Evolutionary conservation across 1,140 invertebrate species (phyloP).

Genomic region (Rhyacophila brunnea): DNA sequence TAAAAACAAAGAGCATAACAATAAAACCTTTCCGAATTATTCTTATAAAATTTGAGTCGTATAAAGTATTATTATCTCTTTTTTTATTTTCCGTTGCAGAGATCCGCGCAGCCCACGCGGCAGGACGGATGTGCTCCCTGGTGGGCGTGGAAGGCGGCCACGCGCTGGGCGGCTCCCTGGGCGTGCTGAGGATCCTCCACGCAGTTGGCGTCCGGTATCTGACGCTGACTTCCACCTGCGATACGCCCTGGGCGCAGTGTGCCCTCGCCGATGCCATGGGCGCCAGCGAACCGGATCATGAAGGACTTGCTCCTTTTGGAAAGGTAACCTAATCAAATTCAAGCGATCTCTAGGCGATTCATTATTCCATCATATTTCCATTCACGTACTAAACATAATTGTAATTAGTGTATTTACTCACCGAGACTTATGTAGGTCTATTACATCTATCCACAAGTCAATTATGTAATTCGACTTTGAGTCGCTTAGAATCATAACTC

Average conservation of each 20-base stretch:
- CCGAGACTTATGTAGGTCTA: too few species aligned
- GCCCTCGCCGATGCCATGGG: slow-evolving; percentile 56
- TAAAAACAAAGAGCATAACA: too few species aligned
- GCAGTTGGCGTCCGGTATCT: slow-evolving; percentile 69
- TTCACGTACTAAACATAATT: too few species aligned
- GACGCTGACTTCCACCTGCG: slow-evolving; percentile 72
- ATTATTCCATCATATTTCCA: too few species aligned
- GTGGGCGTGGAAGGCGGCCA: slow-evolving; percentile 75
- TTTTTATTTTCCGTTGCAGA: slow-evolving; percentile 56
- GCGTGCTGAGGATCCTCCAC: slow-evolving; percentile 66
- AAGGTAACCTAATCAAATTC: slow-evolving; percentile 49
- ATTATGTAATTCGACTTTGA: too few species aligned
- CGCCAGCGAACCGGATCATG: slow-evolving; percentile 52
- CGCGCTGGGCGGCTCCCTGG: slow-evolving; percentile 65
- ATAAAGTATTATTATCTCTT: too few species aligned
- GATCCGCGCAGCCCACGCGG: slow-evolving; percentile 61
- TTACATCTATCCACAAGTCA: too few species aligned
- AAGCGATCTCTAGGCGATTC: too few species aligned
- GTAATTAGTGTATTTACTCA: too few species aligned
- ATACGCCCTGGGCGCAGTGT: slow-evolving; percentile 70
- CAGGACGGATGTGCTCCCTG: slow-evolving; percentile 64
- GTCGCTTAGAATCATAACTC: too few species aligned
- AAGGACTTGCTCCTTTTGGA: slow-evolving; percentile 59
- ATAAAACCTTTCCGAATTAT: too few species aligned
- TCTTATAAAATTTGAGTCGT: too few species aligned